Percentiles rank a stretch among this genome's conserved stretches.
phyloP scores from a whole-genome alignment of 2,797 vertebrate species.

The Mormyrops attenuatus region DNA sequence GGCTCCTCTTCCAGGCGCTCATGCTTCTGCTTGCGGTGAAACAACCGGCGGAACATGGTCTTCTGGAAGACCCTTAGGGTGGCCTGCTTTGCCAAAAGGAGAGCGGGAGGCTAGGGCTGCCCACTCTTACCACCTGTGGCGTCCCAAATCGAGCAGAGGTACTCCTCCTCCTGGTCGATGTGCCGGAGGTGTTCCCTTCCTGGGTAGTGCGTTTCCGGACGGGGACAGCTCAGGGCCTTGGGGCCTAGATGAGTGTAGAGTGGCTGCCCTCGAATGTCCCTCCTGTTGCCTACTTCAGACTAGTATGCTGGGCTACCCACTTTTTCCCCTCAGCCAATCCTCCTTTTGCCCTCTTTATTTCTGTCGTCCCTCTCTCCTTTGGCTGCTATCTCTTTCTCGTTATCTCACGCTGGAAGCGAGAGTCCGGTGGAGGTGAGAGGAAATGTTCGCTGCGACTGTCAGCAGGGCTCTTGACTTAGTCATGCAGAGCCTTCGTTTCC shows the following conservation, averaged over 20 bases:
- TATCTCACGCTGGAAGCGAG: background rate
- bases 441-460: constrained; percentile 58
- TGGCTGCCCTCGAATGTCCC: background rate
- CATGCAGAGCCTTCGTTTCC: background rate
- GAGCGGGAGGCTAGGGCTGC: background rate
- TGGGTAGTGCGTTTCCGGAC: background rate
- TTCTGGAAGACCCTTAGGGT: background rate
- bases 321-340: background rate
- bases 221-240: background rate
- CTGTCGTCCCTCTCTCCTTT: background rate
- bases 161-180: background rate
- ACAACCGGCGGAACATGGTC: constrained; percentile 59
- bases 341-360: constrained; percentile 7
- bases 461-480: constrained; percentile 57
- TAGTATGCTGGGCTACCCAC: background rate
- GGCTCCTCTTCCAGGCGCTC: constrained; percentile 64
- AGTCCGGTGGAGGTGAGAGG: constrained; percentile 27
- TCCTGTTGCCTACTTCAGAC: background rate
- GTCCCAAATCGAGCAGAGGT: background rate
- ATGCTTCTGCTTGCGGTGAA: constrained; percentile 59
- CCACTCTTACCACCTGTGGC: background rate
- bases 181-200: background rate
- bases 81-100: background rate
- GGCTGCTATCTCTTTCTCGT: constrained; percentile 9
- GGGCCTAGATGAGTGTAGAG: background rate